Percentiles rank a stretch among this genome's conserved stretches.
These are phyloP conservation scores for Aphelenchoides besseyi DNA, from an alignment of 1,140 invertebrate species.

Conservation along the genomic window DNA sequence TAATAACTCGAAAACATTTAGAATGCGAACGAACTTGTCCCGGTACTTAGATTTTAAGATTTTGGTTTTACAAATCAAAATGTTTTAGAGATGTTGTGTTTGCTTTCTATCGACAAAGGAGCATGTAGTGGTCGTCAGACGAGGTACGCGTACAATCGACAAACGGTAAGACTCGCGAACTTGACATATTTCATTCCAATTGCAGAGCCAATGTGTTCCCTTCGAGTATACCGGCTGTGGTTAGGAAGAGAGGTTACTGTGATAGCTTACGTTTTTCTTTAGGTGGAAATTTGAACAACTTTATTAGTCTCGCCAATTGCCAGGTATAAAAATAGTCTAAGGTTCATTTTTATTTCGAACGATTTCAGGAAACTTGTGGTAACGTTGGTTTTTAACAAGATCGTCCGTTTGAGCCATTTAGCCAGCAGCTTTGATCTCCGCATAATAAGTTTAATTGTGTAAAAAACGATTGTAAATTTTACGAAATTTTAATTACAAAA, in stretches of 20 bases:
- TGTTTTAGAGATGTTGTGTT: conserved; percentile 57
- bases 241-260: not conserved
- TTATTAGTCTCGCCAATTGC: conserved; percentile 50
- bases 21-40: conserved; percentile 23
- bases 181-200: not conserved
- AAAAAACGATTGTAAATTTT: not conserved
- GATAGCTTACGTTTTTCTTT: conserved; percentile 35
- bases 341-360: too few species aligned
- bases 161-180: conserved; percentile 41
- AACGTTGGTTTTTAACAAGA: not conserved
- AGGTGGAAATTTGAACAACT: conserved; percentile 46
- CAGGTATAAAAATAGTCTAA: too few species aligned
- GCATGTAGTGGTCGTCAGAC: conserved; percentile 57
- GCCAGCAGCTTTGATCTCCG: conserved; percentile 2
- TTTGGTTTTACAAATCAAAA: not conserved
- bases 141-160: conserved; percentile 58
- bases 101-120: conserved; percentile 58
- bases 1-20: too few species aligned
- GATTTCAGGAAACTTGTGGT: not conserved
- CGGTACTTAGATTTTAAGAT: not conserved
- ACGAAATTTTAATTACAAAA: not conserved
- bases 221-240: conserved; percentile 62
- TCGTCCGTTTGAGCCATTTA: not conserved
- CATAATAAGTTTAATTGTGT: not conserved
- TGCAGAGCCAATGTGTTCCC: conserved; percentile 56